Evolutionary conservation across 1,140 invertebrate genomes (phyloP).

Genomic region (Paraescarpia echinospica): DNA sequence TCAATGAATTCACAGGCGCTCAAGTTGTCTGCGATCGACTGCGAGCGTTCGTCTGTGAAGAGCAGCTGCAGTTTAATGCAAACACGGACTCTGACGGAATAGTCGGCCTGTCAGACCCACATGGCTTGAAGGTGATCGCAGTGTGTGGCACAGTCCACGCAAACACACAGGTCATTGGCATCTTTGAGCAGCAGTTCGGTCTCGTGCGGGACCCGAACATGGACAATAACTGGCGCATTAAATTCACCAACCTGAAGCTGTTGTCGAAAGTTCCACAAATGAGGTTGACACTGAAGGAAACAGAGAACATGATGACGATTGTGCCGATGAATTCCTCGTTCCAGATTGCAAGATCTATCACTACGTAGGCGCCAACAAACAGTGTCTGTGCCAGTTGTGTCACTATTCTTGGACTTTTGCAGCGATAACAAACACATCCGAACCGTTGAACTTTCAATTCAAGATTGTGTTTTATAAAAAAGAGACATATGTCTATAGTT

Average conservation of each 20-base stretch:
- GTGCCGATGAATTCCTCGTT: background rate
- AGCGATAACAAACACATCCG: too few relatives aligned
- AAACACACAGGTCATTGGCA: constrained; percentile 59
- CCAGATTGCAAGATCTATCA: background rate
- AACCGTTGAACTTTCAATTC: too few relatives aligned
- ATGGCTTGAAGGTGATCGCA: constrained; percentile 66
- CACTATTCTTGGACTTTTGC: too few relatives aligned
- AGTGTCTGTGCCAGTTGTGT: background rate
- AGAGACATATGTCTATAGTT: background rate
- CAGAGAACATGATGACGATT: background rate
- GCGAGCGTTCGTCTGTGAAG: constrained; percentile 49
- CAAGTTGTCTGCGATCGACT: constrained; percentile 53
- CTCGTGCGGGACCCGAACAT: constrained; percentile 64
- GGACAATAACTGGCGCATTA: constrained; percentile 69
- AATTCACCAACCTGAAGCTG: constrained; percentile 46
- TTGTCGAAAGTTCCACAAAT: background rate
- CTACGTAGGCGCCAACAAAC: background rate
- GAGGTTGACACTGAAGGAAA: background rate
- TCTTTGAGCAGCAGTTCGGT: constrained; percentile 69
- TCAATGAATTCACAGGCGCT: constrained; percentile 37
- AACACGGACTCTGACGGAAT: constrained; percentile 63
- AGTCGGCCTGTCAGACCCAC: constrained; percentile 62
- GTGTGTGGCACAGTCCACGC: constrained; percentile 67
- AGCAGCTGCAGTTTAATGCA: constrained; percentile 66
- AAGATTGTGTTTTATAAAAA: too few relatives aligned